These are phyloP conservation scores for Nomada ferruginata DNA, from an alignment of 2,888 invertebrate genomes.

Conservation along the genomic window DNA sequence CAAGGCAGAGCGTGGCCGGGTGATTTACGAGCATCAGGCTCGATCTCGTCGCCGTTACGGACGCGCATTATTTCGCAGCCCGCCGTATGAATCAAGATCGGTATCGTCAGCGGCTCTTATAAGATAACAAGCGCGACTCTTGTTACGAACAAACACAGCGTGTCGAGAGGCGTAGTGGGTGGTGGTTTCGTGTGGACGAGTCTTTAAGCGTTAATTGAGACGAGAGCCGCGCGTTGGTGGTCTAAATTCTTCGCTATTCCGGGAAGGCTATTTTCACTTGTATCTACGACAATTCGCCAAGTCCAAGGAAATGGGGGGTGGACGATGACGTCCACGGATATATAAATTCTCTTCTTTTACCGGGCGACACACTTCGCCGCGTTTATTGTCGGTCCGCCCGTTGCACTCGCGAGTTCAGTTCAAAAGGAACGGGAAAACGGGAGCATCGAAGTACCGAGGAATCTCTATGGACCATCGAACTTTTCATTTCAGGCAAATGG, in stretches of 20 bases:
- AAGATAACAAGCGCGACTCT: conserved; percentile 66
- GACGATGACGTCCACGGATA: conserved; percentile 65
- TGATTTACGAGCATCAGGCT: conserved; percentile 40
- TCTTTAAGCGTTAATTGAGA: conserved; percentile 75
- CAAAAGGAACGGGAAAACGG: neutral
- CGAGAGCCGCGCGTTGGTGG: conserved; percentile 74
- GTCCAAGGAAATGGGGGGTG: conserved; percentile 69
- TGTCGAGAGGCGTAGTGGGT: conserved; percentile 67
- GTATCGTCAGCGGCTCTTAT: conserved; percentile 59
- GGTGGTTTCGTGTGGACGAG: conserved; percentile 70
- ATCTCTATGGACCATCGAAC: neutral
- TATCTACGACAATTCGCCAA: conserved; percentile 74
- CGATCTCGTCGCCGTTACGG: conserved; percentile 47
- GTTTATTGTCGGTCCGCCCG: neutral
- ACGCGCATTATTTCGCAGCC: conserved; percentile 52
- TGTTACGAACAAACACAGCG: conserved; percentile 65
- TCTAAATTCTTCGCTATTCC: conserved; percentile 77
- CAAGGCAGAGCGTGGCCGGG: conserved; percentile 4
- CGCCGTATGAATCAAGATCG: conserved; percentile 65
- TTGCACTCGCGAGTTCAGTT: neutral
- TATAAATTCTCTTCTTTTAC: conserved; percentile 56
- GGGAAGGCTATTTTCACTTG: conserved; percentile 74
- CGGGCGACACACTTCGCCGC: conserved; percentile 24
- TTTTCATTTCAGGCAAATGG: too few species aligned
- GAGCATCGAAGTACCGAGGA: neutral